Percentiles rank a stretch among this genome's conserved stretches.
These are phyloP conservation scores for Lepidocolaptes lacrymiger DNA, from an alignment of 2,797 vertebrate genomes.

Conservation along the genomic window DNA sequence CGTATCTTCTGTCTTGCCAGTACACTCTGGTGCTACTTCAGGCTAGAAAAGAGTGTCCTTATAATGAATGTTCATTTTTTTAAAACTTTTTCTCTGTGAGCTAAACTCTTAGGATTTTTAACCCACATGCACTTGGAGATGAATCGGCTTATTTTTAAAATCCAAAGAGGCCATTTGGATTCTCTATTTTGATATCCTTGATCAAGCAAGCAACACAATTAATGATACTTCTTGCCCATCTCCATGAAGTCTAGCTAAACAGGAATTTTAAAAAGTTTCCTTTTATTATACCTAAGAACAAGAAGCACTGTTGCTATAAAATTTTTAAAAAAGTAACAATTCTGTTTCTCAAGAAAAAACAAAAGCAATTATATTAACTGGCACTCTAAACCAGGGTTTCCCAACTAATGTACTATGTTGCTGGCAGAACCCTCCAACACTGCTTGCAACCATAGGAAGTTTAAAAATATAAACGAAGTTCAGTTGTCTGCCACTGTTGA, in stretches of 20 bases:
- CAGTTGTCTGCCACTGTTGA: neutral
- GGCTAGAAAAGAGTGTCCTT: neutral
- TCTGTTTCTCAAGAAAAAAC: neutral
- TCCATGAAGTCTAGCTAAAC: neutral
- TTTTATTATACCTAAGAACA: neutral
- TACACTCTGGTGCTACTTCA: neutral
- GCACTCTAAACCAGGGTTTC: neutral
- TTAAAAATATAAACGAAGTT: slow-evolving; percentile 7
- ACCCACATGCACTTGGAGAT: neutral
- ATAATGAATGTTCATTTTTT: neutral
- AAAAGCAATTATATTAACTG: neutral
- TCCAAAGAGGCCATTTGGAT: neutral
- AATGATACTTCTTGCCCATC: neutral
- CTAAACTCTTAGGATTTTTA: neutral
- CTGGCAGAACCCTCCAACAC: neutral
- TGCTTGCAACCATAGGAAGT: slow-evolving; percentile 18
- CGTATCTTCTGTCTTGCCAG: neutral
- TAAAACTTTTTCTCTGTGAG: neutral
- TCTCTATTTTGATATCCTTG: neutral
- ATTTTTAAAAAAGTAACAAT: neutral
- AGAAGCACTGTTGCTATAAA: neutral
- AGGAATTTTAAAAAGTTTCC: neutral
- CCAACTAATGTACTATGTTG: neutral
- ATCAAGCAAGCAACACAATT: neutral
- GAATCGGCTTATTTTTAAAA: neutral